These are phyloP conservation scores for Microcebus griseorufus DNA, from an alignment of 2,113 vertebrate genomes.

Conservation along the genomic window DNA sequence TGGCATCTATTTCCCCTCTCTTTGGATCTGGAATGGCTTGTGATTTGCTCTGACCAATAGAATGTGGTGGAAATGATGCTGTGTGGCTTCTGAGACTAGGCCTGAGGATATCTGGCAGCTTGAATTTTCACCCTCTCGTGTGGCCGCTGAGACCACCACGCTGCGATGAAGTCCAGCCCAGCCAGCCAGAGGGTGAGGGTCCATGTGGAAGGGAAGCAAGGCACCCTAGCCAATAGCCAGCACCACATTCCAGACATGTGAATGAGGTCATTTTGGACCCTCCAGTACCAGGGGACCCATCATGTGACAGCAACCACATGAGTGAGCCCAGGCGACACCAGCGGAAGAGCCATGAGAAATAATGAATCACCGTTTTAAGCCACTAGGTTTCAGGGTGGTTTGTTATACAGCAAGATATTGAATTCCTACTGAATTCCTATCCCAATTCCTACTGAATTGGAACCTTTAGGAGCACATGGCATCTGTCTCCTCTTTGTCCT, in stretches of 20 bases:
- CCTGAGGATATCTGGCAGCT: not conserved
- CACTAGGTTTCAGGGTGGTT: not conserved
- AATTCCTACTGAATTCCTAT: too few species aligned
- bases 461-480: not conserved
- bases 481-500: not conserved
- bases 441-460: not conserved
- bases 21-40: not conserved
- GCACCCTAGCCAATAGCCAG: not conserved
- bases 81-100: not conserved
- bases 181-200: not conserved
- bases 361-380: not conserved
- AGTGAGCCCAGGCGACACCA: not conserved
- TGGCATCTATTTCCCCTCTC: not conserved
- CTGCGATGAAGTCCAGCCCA: not conserved
- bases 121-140: not conserved
- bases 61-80: not conserved
- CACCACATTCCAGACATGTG: not conserved
- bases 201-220: not conserved
- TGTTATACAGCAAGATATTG: not conserved
- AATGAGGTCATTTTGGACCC: not conserved
- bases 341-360: not conserved
- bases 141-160: not conserved
- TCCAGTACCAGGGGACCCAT: not conserved
- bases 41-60: not conserved
- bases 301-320: not conserved